A percentile compares a stretch with the other conserved stretches of the same genome.
These are phyloP conservation scores for Drosophila funebris DNA, from an alignment of 1,140 invertebrate species.

Conservation along the genomic window DNA sequence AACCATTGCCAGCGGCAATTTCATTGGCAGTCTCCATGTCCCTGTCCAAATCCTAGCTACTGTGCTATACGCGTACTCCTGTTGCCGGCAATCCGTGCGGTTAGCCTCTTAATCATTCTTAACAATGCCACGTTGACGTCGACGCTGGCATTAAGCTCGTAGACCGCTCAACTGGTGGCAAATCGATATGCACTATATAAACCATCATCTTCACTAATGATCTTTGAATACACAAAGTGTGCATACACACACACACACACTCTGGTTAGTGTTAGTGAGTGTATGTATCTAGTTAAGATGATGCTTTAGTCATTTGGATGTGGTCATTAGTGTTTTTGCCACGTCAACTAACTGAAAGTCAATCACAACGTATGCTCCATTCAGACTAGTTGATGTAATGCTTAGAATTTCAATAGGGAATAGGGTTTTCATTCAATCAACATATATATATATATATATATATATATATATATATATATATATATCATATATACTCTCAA, in stretches of 20 bases:
- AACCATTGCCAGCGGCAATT: slow-evolving; percentile 5
- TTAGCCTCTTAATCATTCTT: slow-evolving; percentile 75
- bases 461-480: too few relatives aligned
- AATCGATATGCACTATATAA: slow-evolving; percentile 56
- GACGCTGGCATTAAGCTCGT: slow-evolving; percentile 44
- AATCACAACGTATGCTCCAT: slow-evolving; percentile 4
- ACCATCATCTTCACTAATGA: slow-evolving; percentile 60
- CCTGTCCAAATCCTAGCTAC: slow-evolving; percentile 5
- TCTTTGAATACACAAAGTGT: slow-evolving; percentile 75
- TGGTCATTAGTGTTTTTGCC: slow-evolving; percentile 12
- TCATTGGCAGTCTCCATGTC: slow-evolving; percentile 7
- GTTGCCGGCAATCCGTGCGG: slow-evolving; percentile 55
- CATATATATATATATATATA: too few relatives aligned
- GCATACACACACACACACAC: slow-evolving; percentile 32
- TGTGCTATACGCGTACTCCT: not conserved
- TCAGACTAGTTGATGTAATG: not conserved
- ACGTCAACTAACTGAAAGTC: slow-evolving; percentile 35
- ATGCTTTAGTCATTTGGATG: slow-evolving; percentile 38
- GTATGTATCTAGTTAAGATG: slow-evolving; percentile 3
- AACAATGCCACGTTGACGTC: slow-evolving; percentile 57
- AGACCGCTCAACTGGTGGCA: slow-evolving; percentile 69
- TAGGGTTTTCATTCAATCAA: too few relatives aligned
- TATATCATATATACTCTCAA: too few relatives aligned
- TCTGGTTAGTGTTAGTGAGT: not conserved
- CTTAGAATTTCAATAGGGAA: too few relatives aligned